Conservation (phyloP, 2,888 invertebrate species). For the Himalopsyche kuldschensis region DNA sequence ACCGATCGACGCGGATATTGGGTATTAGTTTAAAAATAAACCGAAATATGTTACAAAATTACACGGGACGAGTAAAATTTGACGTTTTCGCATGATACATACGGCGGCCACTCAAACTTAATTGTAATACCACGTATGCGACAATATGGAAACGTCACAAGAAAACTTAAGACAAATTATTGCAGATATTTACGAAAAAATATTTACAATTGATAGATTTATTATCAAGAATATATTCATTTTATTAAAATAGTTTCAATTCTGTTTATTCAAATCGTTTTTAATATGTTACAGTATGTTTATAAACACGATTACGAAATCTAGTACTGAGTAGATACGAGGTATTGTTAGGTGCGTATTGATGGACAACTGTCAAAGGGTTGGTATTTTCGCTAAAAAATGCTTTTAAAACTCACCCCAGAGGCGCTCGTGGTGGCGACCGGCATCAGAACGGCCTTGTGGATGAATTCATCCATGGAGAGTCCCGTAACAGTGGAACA, state of each 20-base stretch:
- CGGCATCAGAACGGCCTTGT: conserved; percentile 71
- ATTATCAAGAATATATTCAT: too few relatives aligned
- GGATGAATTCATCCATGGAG: conserved; percentile 72
- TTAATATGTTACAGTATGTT: too few relatives aligned
- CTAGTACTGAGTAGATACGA: neutral
- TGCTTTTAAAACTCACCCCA: conserved; percentile 13
- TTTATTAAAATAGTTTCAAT: too few relatives aligned
- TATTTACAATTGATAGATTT: too few relatives aligned
- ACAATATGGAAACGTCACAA: too few relatives aligned
- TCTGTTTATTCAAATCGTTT: too few relatives aligned
- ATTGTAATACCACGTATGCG: neutral
- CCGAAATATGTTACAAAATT: neutral
- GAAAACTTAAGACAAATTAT: too few relatives aligned
- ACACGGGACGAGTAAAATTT: neutral
- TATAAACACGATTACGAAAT: neutral
- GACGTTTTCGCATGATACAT: neutral
- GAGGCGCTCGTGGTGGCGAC: conserved; percentile 42
- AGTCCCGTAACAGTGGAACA: conserved; percentile 73
- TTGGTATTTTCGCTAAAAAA: neutral
- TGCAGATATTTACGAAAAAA: too few relatives aligned
- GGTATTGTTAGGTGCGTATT: neutral
- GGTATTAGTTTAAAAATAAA: neutral
- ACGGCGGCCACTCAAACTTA: neutral
- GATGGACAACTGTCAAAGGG: neutral
- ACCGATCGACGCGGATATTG: neutral